These are phyloP conservation scores for Lasioglossum baleicum DNA, from an alignment of 1,140 invertebrate species.

Conservation along the genomic window DNA sequence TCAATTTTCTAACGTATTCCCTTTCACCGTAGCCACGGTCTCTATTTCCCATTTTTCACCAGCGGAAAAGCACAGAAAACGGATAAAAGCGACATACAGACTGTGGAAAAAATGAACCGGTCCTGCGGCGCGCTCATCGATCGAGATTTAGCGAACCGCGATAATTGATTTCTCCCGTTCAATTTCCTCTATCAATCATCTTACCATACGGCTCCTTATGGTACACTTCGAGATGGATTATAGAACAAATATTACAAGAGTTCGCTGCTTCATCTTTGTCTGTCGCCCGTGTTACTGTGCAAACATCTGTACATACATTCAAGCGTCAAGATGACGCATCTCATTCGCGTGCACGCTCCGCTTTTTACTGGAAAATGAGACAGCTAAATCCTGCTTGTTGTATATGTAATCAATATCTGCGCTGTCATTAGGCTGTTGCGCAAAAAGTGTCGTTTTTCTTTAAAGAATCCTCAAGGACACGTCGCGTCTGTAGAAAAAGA, in stretches of 20 bases:
- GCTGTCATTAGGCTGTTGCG: too few relatives aligned
- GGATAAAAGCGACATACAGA: background rate
- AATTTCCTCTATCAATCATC: slow-evolving; percentile 56
- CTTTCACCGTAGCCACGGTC: background rate
- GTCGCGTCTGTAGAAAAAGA: too few relatives aligned
- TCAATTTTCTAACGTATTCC: slow-evolving; percentile 29
- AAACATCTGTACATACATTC: background rate
- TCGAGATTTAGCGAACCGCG: slow-evolving; percentile 22
- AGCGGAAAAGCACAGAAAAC: background rate
- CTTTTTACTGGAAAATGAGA: background rate
- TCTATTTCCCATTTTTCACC: slow-evolving; percentile 14
- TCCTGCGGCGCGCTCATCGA: slow-evolving; percentile 14
- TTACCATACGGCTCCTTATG: background rate
- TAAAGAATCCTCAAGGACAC: too few relatives aligned
- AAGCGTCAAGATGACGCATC: background rate
- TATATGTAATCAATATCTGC: background rate
- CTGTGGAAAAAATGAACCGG: slow-evolving; percentile 15
- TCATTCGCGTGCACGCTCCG: background rate
- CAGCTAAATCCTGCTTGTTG: background rate
- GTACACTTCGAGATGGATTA: slow-evolving; percentile 19
- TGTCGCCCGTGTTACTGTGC: background rate
- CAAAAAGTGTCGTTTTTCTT: too few relatives aligned
- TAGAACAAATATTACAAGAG: slow-evolving; percentile 16
- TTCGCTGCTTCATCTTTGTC: background rate
- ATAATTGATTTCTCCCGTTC: slow-evolving; percentile 61